Evolutionary conservation across 2,113 vertebrate genomes (phyloP), one percentile per base, ranked within the genome.

Genomic region (Xenopus laevis): DNA sequence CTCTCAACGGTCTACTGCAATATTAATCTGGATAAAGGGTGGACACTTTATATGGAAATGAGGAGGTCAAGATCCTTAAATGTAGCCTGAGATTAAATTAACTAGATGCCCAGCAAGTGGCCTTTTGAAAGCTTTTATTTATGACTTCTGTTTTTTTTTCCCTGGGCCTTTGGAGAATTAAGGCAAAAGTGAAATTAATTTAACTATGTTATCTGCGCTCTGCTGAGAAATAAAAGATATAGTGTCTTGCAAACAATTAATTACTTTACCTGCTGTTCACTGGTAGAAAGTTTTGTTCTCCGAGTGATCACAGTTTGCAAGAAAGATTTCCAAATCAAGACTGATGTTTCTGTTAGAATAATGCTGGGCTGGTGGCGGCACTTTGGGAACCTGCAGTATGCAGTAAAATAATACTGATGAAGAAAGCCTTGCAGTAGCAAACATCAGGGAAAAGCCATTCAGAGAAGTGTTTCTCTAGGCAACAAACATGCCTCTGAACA

Each of bases 101-200:
- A 55, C 7, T 55, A 55, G 53, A 16, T 55, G 53, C 53, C 53
- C 17, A 55, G 53, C 16, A 55, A n/a, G 53, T 55, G 53, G 53
- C 53, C 53, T n/a, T 27, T 55, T 55, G 15, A 55, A 55, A 55
- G 53, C 53, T 55, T 55, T 55, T 55, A 55, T 55, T 55, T 55
- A 55, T 55, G 13, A 55, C 53, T 55, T 55, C 1, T 55, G 53
- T 13, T 8, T 55, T 55, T n/a, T 55, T 55, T 55, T 27, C 4
- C 23, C 33, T 17, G 1, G 17, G 53, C 10, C 53, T 55, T 55
- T 55, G 53, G 53, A 55, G 53, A 55, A 16, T 55, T 17, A 72
- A 65, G 18, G 30, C 20, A 72, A 18, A 64, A 55, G 64, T 50
- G 30, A 59, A 57, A 45, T 59, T 45, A 65, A 65, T 47, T 45